Base-by-base conservation (phyloP, 2,797 vertebrate genomes). In the Halcyon badia region DNA sequence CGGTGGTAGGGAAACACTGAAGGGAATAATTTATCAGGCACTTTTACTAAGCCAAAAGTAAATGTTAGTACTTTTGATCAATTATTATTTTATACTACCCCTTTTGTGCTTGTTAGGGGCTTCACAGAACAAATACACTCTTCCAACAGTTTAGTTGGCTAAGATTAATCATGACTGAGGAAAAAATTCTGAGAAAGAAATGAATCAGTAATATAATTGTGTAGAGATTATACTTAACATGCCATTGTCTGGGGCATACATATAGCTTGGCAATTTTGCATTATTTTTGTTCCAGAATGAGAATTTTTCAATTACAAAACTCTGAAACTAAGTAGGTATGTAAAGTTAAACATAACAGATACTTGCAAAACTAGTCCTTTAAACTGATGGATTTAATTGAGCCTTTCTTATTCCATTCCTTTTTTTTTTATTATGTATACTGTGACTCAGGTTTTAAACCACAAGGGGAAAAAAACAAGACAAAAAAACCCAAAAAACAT, bases 21-120 rank as follows among this genome's bases (percentile, higher is more conserved):
- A 94, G 83, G 90, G 95, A 96, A 83, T 94, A 95, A 96, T 97
- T 95, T 93, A 95, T 96, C 94, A 96, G 92, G 56, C 85, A 58
- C 86, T 95, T 97, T 91, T 91, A 88, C 92, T 91, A 83, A 94
- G 89, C 96, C 93, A 93, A 94, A 96, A 81, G 73, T 95, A 93
- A 97, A 92, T 95, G 95, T 94, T 92, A 82, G 92, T 94, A 87
- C 62, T 89, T 91, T 71, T 91, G 86, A 95, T 97, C 79, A 89
- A 87, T 88, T 92, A 93, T 89, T 92, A 68, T 92, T 97, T 95
- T 79, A 76, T 77, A 83, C 52, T 87, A 37, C 44, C 30, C 15
- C 41, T 94, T 58, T 81, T 93, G 66, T 79, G n/a, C 80, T 94
- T 83, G 3, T 95, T 88, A 96, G 70, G 56, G 93, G 42, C 72